Evolutionary conservation across 2,888 invertebrate species (phyloP).

Genomic region (Athalia rosae): DNA sequence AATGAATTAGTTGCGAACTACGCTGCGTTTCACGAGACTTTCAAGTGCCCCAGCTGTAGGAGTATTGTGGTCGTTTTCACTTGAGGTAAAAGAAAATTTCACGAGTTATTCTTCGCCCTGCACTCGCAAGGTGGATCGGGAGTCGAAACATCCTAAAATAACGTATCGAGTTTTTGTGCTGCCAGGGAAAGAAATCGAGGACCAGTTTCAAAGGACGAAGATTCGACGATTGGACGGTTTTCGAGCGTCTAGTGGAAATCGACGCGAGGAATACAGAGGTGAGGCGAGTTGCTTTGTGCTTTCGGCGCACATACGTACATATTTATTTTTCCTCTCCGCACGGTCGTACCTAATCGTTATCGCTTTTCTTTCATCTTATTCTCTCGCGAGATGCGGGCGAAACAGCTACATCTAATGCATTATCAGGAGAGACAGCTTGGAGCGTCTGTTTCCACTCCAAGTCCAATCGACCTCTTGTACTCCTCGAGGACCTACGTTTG

Average conservation of each 20-base stretch:
- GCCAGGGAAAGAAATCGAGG: too few species aligned
- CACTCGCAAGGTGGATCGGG: too few species aligned
- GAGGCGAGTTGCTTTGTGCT: too few species aligned
- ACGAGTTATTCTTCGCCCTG: too few species aligned
- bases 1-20: slow-evolving; percentile 14
- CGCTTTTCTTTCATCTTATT: neutral
- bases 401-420: neutral
- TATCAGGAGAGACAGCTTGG: neutral
- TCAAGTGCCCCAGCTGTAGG: slow-evolving; percentile 5
- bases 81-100: neutral
- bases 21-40: slow-evolving; percentile 7
- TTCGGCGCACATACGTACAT: too few species aligned
- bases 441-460: neutral
- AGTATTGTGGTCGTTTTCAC: neutral
- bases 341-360: neutral
- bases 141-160: too few species aligned
- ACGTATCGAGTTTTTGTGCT: too few species aligned
- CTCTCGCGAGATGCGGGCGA: neutral
- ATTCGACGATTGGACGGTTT: too few species aligned
- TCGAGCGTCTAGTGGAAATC: too few species aligned
- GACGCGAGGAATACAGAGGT: too few species aligned
- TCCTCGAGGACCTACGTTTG: neutral
- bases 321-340: neutral
- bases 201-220: too few species aligned
- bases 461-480: slow-evolving; percentile 8